Base-by-base conservation (phyloP, 2,797 vertebrate species). In the Eidolon dupreanum region DNA sequence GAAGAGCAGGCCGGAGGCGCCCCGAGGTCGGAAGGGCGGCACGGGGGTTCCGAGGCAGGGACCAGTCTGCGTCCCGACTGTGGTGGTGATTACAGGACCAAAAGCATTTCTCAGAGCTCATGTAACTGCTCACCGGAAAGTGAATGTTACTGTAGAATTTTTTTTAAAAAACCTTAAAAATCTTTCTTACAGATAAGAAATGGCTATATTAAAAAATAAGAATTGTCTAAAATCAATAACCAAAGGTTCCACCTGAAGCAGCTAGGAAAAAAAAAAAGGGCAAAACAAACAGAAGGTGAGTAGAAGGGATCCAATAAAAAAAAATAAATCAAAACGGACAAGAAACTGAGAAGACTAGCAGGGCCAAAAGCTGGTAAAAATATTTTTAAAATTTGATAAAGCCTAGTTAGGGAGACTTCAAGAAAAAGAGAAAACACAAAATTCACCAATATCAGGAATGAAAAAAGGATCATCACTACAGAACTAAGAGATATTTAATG, bases 401-500 rank as follows among this genome's bases (percentile, higher is more conserved):
- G 31, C 49, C 17, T 51, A 75, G 73, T 17, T 33, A 75, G 46
- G 22, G 31, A 75, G n/a, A 51, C 31, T n/a, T 12, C 31, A 22
- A 71, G 33, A 75, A 75, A 70, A 75, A 33, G 13, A 75, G 46
- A 74, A 75, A 75, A 51, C 49, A 75, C 31, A 41, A 75, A 51
- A 51, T 75, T 75, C 31, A 22, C 31, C 31, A 75, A 13, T 74
- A 74, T 49, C 71, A n/a, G 46, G 73, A 75, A 33, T 75, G 43
- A 19, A 49, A 74, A 75, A 75, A 22, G 31, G 46, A n/a, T 75
- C 11, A 22, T 75, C 31, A 33, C 19, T 2, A n/a, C n/a, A 24
- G 20, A 77, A 36, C 12, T 77, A 22, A 41, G n/a, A 38, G 66
- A 24, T 77, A 53, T 16, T 77, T 20, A 53, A 55, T 77, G 74